phyloP scores from a whole-genome alignment of 2,888 invertebrate species.

The Lasioglossum morio region DNA sequence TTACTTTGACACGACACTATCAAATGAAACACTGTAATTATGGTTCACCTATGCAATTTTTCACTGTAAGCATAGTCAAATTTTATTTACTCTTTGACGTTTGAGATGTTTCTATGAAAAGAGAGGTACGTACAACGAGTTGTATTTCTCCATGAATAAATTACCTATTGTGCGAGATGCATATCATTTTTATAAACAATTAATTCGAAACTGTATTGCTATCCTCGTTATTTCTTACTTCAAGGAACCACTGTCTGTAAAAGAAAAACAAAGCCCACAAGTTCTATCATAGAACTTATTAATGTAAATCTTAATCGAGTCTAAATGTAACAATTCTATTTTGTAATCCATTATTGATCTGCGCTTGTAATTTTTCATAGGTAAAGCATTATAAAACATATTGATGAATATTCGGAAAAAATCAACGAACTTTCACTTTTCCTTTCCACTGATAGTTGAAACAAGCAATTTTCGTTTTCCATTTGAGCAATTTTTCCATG shows the following conservation, averaged over 20 bases:
- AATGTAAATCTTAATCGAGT: too few relatives aligned
- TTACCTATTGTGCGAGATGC: not conserved
- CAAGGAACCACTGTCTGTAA: not conserved
- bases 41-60: not conserved
- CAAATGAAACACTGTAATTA: not conserved
- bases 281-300: not conserved
- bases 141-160: not conserved
- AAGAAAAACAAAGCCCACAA: not conserved
- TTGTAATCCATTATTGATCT: too few relatives aligned
- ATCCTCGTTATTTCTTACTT: not conserved
- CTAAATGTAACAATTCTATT: too few relatives aligned
- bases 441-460: not conserved
- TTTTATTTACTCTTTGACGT: not conserved
- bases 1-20: not conserved
- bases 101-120: not conserved
- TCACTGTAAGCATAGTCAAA: not conserved
- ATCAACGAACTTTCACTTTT: not conserved
- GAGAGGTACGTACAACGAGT: not conserved
- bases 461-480: not conserved
- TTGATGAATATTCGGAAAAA: not conserved
- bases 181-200: not conserved
- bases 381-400: not conserved
- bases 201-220: not conserved
- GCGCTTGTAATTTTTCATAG: too few relatives aligned
- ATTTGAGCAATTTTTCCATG: not conserved